Base-by-base conservation (phyloP, 2,888 invertebrate genomes). In the Phorcus lineatus region DNA sequence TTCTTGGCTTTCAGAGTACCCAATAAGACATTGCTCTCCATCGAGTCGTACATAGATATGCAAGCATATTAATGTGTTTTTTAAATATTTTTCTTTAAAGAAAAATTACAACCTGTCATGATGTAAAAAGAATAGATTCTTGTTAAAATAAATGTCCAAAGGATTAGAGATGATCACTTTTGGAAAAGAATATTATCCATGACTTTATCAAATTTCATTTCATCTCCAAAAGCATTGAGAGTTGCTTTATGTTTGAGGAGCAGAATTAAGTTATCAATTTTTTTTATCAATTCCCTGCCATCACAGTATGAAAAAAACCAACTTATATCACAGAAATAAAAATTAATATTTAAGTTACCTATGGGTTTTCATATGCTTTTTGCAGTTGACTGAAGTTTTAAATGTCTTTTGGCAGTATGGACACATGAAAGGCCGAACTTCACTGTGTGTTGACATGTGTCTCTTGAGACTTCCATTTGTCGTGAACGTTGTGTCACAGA, bases 391-490 rank as follows among this genome's bases (percentile, higher is more conserved):
- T 17, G 94, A 92, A 2, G 94, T 94, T 91, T 95, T 95, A 90
- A 95, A 95, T 11, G 93, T 94, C 87, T 95, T 95, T 83, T 94
- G 94, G 88, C 95, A 95, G 89, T 95, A 95, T 0, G 95, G 95
- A 90, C 95, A 95, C 92, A 93, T 92, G 86, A 92, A 93, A 0
- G 92, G 92, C 1, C 93, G 85, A 22, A 90, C 88, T 57, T 92
- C 92, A 79, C 92, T 92, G 87, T 98, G 97, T 31, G 96, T 95
- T 4, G 96, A 94, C 91, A 96, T 94, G 92, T 98, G 98, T 74
- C 97, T 95, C 89, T 95, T 96, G 87, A 98, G 93, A 91, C 95
- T 95, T 13, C 95, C 95, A 89, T 95, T 95, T 0, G 95, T 95
- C 0, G 95, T 94, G 88, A 95, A 96, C 80, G 94, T 92, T 62